phyloP scores from a whole-genome alignment of 2,113 vertebrate genomes.

The Brienomyrus longianalis region DNA sequence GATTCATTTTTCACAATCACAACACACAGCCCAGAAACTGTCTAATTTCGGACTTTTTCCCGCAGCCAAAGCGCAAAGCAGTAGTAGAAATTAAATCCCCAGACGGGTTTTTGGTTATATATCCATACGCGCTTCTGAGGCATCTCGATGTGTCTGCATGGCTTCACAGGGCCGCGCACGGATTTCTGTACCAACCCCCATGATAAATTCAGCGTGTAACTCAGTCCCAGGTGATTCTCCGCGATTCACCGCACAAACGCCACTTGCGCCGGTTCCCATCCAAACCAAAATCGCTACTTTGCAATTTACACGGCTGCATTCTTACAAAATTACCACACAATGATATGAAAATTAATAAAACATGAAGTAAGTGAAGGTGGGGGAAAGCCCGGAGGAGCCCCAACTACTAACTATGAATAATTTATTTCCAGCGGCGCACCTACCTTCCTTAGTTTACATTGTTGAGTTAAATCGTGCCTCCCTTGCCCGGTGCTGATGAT shows the following conservation, averaged over 20 bases:
- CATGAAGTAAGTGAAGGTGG: not conserved
- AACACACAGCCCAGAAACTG: not conserved
- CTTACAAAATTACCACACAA: not conserved
- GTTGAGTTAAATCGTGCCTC: constrained; percentile 58
- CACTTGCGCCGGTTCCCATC: not conserved
- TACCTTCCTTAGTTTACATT: constrained; percentile 62
- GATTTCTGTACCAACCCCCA: not conserved
- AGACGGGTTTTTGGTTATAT: not conserved
- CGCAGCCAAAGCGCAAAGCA: not conserved
- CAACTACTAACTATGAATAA: constrained; percentile 21
- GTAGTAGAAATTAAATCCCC: not conserved
- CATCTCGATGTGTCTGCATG: not conserved
- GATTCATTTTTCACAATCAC: not conserved
- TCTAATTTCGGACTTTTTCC: constrained; percentile 5
- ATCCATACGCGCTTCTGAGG: not conserved
- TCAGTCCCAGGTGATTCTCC: not conserved
- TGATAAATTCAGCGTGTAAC: not conserved
- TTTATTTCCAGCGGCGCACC: constrained; percentile 35
- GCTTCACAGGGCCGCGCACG: constrained; percentile 15
- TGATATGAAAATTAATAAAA: not conserved
- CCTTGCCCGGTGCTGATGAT: constrained; percentile 55
- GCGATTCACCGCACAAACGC: not conserved
- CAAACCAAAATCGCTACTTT: not conserved
- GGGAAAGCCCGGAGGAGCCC: constrained; percentile 14
- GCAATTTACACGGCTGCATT: not conserved